Evolutionary conservation across 2,797 vertebrate species (phyloP), one percentile per base, ranked within the genome.

Genomic region (Urosaurus nigricauda): DNA sequence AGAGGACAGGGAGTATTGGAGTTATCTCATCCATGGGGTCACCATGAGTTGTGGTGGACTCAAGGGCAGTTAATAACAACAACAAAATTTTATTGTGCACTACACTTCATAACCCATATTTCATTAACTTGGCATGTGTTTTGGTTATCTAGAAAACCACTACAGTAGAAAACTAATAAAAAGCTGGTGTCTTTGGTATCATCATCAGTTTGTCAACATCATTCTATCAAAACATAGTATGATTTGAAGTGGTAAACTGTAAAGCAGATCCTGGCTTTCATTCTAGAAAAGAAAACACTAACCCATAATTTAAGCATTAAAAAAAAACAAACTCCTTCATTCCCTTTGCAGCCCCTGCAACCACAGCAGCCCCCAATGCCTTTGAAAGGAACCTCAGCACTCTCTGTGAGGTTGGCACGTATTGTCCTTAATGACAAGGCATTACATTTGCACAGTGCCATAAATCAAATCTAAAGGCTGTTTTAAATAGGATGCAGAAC

Each of bases 391-490:
- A 94, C 92, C 95, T 88, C 90, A 89, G 51, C 51, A 47, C 86
- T 94, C 91, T 93, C 94, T 92, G 94, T 94, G 53, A 75, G 83
- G 92, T 93, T 32, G 0, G 94, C 93, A 90, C 17, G 89, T 89
- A 94, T 93, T 93, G 94, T 95, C 93, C 93, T 90, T 95, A 94
- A 96, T 91, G 95, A 96, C 84, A 68, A 93, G 93, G 92, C 93
- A 91, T 94, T 95, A 90, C 88, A 90, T 96, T 93, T 94, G 93
- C 95, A 91, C 93, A 92, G 95, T 86, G 35, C 89, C 89, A 93
- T 96, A 95, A 96, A 96, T 97, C 96, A 97, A 79, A 90, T 43
- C 87, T 86, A 79, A 89, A 89, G 94, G 68, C 94, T 93, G 89
- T 91, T 96, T 95, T 93, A 94, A 95, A 94, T 90, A 92, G 94